A percentile compares a stretch with the other conserved stretches of the same genome.
Evolutionary conservation across 2,113 vertebrate species (phyloP).

Genomic region (Catagonus wagneri): DNA sequence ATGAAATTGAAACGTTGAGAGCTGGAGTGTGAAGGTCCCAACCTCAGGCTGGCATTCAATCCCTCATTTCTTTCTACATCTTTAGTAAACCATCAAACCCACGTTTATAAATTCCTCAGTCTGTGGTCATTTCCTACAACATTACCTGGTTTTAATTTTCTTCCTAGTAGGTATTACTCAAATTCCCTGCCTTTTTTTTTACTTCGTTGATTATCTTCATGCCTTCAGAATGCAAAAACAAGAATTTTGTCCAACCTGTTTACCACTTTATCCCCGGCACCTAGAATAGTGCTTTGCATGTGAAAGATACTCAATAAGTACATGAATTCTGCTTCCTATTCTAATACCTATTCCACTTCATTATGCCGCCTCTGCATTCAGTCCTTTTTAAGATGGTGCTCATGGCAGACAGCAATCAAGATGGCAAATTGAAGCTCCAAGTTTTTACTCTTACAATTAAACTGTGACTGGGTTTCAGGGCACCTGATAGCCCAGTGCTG

Average conservation of each 20-base stretch:
- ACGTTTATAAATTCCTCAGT: not conserved
- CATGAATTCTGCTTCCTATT: not conserved
- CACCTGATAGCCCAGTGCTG: not conserved
- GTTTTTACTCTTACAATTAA: slow-evolving; percentile 8
- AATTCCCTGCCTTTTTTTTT: not conserved
- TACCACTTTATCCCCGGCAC: not conserved
- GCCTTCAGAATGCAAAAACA: not conserved
- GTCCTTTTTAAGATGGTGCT: not conserved
- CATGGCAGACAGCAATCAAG: not conserved
- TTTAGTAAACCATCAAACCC: slow-evolving; percentile 44
- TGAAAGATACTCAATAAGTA: not conserved
- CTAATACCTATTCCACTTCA: not conserved
- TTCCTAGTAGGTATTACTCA: not conserved
- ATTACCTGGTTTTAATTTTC: slow-evolving; percentile 38
- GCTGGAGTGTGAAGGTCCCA: not conserved
- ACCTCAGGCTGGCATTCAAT: not conserved
- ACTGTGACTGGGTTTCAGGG: not conserved
- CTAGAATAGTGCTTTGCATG: not conserved
- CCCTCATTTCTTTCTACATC: not conserved
- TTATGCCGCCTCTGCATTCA: not conserved
- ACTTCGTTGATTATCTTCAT: not conserved
- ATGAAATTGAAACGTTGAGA: slow-evolving; percentile 16
- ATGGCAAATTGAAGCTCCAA: not conserved
- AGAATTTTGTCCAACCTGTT: not conserved
- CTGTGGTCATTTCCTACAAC: slow-evolving; percentile 1